Evolutionary conservation across 1,140 invertebrate genomes (phyloP).

Genomic region (Drosophila busckii): DNA sequence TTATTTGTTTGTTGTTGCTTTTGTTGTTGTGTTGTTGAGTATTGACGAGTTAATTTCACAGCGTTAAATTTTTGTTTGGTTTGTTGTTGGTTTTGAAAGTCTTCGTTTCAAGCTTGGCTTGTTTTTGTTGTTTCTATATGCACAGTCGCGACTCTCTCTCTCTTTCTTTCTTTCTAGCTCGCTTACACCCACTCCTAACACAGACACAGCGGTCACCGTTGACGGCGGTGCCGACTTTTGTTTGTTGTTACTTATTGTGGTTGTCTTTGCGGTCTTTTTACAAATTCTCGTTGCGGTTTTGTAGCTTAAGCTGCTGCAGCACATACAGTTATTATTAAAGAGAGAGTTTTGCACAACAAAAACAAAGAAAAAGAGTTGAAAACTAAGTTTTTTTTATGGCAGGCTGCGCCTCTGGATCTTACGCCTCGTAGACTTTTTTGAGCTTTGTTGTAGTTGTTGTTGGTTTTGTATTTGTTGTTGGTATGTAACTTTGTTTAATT

Average conservation of each 20-base stretch:
- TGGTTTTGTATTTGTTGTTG: conserved; percentile 28
- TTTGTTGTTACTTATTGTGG: not conserved
- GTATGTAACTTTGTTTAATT: conserved; percentile 45
- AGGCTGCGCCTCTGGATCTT: conserved; percentile 32
- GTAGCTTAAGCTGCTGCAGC: not conserved
- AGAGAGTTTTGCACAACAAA: conserved; percentile 38
- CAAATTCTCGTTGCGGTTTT: conserved; percentile 11
- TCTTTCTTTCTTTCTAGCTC: conserved; percentile 29
- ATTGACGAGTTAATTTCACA: conserved; percentile 77
- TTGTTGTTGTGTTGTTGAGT: conserved; percentile 67
- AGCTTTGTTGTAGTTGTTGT: conserved; percentile 60
- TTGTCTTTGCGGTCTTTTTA: conserved; percentile 18
- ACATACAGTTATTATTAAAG: not conserved
- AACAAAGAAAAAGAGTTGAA: conserved; percentile 60
- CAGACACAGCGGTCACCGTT: conserved; percentile 1
- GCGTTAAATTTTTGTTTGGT: conserved; percentile 73
- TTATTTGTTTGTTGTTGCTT: conserved; percentile 31
- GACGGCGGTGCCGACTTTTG: conserved; percentile 10
- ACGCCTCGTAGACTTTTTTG: conserved; percentile 65
- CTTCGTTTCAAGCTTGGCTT: conserved; percentile 76
- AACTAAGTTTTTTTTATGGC: conserved; percentile 65
- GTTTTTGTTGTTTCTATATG: conserved; percentile 44
- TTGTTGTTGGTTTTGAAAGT: conserved; percentile 67
- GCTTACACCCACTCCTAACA: conserved; percentile 32
- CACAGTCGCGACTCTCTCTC: conserved; percentile 60